Base-by-base conservation (phyloP, 37 sponge, comb jelly and placozoan genomes). In the Spongilla lacustris region DNA sequence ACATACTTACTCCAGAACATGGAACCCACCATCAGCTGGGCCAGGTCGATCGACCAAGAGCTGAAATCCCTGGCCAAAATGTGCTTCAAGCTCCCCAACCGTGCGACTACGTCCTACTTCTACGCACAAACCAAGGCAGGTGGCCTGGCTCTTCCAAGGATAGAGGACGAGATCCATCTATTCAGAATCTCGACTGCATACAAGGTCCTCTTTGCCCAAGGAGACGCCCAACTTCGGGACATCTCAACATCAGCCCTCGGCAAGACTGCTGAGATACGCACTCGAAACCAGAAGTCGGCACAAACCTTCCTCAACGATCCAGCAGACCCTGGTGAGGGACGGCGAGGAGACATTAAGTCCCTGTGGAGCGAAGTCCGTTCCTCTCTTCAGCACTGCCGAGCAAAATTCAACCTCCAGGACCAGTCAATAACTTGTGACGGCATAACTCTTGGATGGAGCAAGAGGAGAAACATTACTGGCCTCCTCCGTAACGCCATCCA, bases 81-180 rank as follows among this genome's bases (percentile, higher is more conserved):
- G 27, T 35, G 25, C 58, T 70, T 85, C 30, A 78, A 66, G 22
- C 75, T 87, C 8, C 88, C 76, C 8, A 74, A 30, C 26, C 50
- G 75, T 24, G 73, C 83, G 10, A 83, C 37, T 29, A 41, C 71
- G 14, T 25, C 89, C 28, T 83, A 77, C 49, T 76, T 88, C 71
- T 75, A 88, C 31, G 36, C 89, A 31, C 17, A 70, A 14, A 6
- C 30, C 22, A 32, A 8, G 25, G 38, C 31, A 6, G 87, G 83
- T 8, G 91, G 91, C 17, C 66, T 91, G 32, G 91, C 83, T 30
- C 78, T 91, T 8, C 67, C 46, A 10, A 67, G 74, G 31, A 21
- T 88, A 21, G 80, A 79, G 34, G 85, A 89, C 46, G 31, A 49
- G 38, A 33, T 85, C 22, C 49, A 85, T 28, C 28, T 66, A 37